Conservation (phyloP, 2,113 vertebrate genomes). For the Cottus gobio region DNA sequence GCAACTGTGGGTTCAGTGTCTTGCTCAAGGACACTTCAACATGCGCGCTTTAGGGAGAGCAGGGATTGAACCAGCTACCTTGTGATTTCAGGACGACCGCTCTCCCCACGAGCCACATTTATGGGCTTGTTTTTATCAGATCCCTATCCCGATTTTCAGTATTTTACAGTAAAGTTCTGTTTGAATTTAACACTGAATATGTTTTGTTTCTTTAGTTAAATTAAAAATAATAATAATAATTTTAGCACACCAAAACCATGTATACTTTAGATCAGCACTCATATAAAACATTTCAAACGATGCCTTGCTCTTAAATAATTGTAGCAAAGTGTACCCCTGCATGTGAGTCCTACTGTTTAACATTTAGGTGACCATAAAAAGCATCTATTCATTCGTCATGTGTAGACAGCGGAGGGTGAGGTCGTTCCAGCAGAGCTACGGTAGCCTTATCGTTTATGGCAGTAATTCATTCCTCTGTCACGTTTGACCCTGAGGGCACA, state of each 20-base stretch:
- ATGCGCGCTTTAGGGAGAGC: too few species aligned
- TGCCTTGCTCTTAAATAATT: background rate
- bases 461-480: conserved; percentile 42
- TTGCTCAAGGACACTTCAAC: too few species aligned
- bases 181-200: background rate
- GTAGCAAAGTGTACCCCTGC: background rate
- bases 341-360: background rate
- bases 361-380: conserved; percentile 6
- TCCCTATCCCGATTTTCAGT: too few species aligned
- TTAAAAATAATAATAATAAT: too few species aligned
- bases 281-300: background rate
- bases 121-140: too few species aligned
- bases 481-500: conserved; percentile 23
- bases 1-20: too few species aligned
- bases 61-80: too few species aligned
- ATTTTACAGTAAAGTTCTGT: background rate
- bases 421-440: conserved; percentile 19
- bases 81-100: too few species aligned
- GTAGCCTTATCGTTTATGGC: conserved; percentile 8
- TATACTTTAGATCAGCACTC: background rate
- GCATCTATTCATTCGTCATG: background rate
- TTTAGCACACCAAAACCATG: background rate
- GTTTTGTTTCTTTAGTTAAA: background rate
- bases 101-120: too few species aligned
- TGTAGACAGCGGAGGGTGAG: background rate